A percentile compares a stretch with the other conserved stretches of the same genome.
Evolutionary conservation across 92 coral and sea anemone species (phyloP).

Genomic region (Zoanthus sociatus): DNA sequence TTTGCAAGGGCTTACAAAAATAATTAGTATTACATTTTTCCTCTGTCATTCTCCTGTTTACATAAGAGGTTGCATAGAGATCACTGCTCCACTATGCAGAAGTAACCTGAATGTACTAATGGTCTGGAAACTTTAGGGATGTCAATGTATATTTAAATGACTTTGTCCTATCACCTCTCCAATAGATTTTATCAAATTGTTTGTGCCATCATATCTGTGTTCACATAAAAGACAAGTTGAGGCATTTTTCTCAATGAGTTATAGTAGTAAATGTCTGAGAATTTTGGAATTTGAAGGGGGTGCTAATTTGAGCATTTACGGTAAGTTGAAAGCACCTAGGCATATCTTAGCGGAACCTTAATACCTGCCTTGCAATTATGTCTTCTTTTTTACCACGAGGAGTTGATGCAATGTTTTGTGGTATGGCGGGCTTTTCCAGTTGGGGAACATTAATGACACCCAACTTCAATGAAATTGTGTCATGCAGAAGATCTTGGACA

Average conservation of each 20-base stretch:
- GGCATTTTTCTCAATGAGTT: slow-evolving; percentile 35
- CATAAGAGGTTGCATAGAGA: neutral
- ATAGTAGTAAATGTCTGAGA: slow-evolving; percentile 37
- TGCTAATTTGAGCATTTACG: no score
- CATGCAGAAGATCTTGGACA: no score
- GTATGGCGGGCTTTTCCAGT: no score
- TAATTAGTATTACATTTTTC: slow-evolving; percentile 35
- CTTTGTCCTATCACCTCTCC: slow-evolving; percentile 42
- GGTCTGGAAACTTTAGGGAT: slow-evolving; percentile 25
- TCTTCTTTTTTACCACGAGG: no score
- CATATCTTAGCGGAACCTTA: no score
- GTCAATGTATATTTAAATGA: slow-evolving; percentile 40
- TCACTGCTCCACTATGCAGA: slow-evolving; percentile 2
- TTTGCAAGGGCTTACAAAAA: neutral
- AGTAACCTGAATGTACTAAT: slow-evolving; percentile 3
- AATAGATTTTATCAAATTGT: slow-evolving; percentile 32
- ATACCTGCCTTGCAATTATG: no score
- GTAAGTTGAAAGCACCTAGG: no score
- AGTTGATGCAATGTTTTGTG: no score
- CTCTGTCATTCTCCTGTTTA: slow-evolving; percentile 25
- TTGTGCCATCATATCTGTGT: slow-evolving; percentile 45
- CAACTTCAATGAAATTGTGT: no score
- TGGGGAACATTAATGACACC: no score
- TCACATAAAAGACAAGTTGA: slow-evolving; percentile 32
- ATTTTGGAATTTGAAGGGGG: neutral